A percentile compares a stretch with the other conserved stretches of the same genome.
Conservation (phyloP, 1,140 invertebrate genomes). For the Drosophila rufa region DNA sequence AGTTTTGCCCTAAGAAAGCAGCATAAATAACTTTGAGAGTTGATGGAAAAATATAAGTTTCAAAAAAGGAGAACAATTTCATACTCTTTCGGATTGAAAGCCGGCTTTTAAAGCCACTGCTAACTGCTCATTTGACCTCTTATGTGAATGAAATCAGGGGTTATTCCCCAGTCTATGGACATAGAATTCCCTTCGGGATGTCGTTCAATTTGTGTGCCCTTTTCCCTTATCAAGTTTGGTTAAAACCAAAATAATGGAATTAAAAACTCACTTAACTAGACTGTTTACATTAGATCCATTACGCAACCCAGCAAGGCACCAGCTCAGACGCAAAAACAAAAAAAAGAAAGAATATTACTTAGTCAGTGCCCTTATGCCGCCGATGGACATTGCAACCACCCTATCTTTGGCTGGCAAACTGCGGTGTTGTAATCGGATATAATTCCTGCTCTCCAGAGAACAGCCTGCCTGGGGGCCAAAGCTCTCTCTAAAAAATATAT, state of each 20-base stretch:
- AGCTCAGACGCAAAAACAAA: slow-evolving; percentile 7
- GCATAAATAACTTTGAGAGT: slow-evolving; percentile 3
- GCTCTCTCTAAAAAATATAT: slow-evolving; percentile 8
- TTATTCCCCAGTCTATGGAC: background rate
- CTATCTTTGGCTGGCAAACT: slow-evolving; percentile 44
- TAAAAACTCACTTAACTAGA: slow-evolving; percentile 46
- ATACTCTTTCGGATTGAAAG: too few relatives aligned
- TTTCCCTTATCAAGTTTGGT: slow-evolving; percentile 21
- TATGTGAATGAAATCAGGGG: background rate
- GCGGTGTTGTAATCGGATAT: slow-evolving; percentile 81
- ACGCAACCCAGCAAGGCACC: slow-evolving; percentile 20
- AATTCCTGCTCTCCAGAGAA: slow-evolving; percentile 71
- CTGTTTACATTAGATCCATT: slow-evolving; percentile 59
- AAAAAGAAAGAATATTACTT: slow-evolving; percentile 39
- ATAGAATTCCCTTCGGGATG: background rate
- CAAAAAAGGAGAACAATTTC: background rate
- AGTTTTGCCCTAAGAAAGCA: slow-evolving; percentile 12
- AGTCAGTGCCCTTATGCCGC: slow-evolving; percentile 13
- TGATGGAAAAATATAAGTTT: too few relatives aligned
- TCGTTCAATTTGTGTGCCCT: slow-evolving; percentile 24
- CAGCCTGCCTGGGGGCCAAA: slow-evolving; percentile 10
- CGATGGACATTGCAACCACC: slow-evolving; percentile 37
- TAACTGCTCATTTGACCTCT: background rate
- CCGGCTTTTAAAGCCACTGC: background rate
- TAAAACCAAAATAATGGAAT: slow-evolving; percentile 44